Conservation (phyloP, 64 coral and sea anemone genomes). For the Exaiptasia diaphana region DNA sequence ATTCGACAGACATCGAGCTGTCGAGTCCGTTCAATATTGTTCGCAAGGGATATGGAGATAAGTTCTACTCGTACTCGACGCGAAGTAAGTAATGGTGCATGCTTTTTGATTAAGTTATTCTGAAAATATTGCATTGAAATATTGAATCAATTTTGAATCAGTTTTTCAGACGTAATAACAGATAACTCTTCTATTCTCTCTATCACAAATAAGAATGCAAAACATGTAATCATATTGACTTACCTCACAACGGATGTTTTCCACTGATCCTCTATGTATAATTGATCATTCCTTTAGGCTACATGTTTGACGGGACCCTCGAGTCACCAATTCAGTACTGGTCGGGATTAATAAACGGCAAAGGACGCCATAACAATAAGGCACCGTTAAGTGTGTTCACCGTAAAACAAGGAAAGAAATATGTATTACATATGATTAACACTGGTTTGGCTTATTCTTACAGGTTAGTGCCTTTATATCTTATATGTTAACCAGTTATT, state of each 20-base stretch:
- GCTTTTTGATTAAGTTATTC: no score
- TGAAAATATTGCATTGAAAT: not conserved
- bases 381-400: conserved; percentile 60
- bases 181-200: no score
- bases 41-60: not conserved
- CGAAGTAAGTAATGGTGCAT: not conserved
- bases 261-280: no score
- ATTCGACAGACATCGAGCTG: not conserved
- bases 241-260: no score
- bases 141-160: no score
- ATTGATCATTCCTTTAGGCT: not conserved
- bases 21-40: not conserved
- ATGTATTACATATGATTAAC: conserved; percentile 46
- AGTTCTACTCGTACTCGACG: not conserved
- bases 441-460: conserved; percentile 36
- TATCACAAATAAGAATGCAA: no score
- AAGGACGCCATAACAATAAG: conserved; percentile 57
- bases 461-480: no score
- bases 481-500: no score
- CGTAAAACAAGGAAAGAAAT: conserved; percentile 25
- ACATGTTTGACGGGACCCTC: not conserved
- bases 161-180: no score
- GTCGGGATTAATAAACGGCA: conserved; percentile 68
- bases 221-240: no score
- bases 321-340: conserved; percentile 33